Percentiles rank a stretch among this genome's conserved stretches.
Conservation (phyloP, 2,797 vertebrate species). For the Taeniopygia guttata region DNA sequence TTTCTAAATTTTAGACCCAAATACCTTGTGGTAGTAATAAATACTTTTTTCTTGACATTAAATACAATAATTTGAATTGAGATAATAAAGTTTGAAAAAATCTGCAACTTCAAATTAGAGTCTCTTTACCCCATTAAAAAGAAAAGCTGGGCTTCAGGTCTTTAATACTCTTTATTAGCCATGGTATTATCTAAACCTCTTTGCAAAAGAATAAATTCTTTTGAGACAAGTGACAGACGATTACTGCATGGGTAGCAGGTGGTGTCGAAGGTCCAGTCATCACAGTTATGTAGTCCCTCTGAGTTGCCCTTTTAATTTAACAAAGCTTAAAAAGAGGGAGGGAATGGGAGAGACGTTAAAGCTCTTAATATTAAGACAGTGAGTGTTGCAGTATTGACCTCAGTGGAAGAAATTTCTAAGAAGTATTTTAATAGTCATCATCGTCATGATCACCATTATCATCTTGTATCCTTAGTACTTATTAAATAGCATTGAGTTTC, state of each 20-base stretch:
- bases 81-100: neutral
- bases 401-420: neutral
- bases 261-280: neutral
- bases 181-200: neutral
- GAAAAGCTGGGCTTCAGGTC: neutral
- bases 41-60: neutral
- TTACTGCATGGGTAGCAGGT: neutral
- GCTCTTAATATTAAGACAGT: neutral
- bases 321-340: neutral
- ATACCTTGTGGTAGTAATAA: neutral
- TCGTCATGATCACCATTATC: neutral
- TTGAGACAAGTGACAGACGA: neutral
- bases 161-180: neutral
- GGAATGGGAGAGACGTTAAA: rapidly evolving
- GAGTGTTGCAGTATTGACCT: neutral
- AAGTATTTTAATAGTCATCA: neutral
- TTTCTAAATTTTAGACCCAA: neutral
- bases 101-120: neutral
- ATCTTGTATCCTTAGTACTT: neutral
- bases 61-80: neutral
- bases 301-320: neutral
- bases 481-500: neutral
- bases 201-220: neutral
- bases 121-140: neutral
- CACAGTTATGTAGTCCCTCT: neutral